Base-by-base conservation (phyloP, 1,140 invertebrate genomes). In the Goniozus legneri region DNA sequence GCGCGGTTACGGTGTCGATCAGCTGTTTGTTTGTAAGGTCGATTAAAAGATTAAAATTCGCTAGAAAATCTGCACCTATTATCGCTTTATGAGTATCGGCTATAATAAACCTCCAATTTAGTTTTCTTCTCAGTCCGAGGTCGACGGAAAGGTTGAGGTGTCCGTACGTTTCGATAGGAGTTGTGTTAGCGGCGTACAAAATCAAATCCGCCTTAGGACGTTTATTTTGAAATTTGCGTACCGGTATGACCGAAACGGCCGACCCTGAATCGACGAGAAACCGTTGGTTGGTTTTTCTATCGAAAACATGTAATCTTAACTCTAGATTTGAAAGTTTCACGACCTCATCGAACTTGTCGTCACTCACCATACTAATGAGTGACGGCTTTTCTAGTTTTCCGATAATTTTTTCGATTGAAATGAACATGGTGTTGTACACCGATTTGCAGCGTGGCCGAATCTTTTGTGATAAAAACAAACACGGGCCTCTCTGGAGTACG, bases 321-420 rank as follows among this genome's bases (percentile, higher is more conserved):
- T n/a, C n/a, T n/a, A n/a, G n/a, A n/a, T n/a, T n/a, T n/a, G n/a
- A n/a, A n/a, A n/a, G n/a, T n/a, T n/a, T n/a, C n/a, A n/a, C n/a
- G n/a, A n/a, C n/a, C n/a, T n/a, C n/a, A n/a, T n/a, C n/a, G n/a
- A n/a, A n/a, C n/a, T n/a, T n/a, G n/a, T n/a, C n/a, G n/a, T n/a
- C n/a, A n/a, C n/a, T n/a, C n/a, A n/a, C n/a, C n/a, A 41, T 13
- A 15, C 20, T 21, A 13, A 33, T 6, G 21, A 36, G 14, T 18
- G 50, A 34, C 40, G 41, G 50, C 18, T 13, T 24, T 15, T 14
- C 18, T 52, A 53, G 51, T 53, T 53, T 53, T 30, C 46, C 46
- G 19, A n/a, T n/a, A n/a, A n/a, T n/a, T n/a, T n/a, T 14, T 41
- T 8, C 10, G 3, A 3, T 2, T 19, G 10, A 19, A 13, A 14